These are phyloP conservation scores for Diploscapter pachys DNA, from an alignment of 1,140 invertebrate genomes.

Conservation along the genomic window DNA sequence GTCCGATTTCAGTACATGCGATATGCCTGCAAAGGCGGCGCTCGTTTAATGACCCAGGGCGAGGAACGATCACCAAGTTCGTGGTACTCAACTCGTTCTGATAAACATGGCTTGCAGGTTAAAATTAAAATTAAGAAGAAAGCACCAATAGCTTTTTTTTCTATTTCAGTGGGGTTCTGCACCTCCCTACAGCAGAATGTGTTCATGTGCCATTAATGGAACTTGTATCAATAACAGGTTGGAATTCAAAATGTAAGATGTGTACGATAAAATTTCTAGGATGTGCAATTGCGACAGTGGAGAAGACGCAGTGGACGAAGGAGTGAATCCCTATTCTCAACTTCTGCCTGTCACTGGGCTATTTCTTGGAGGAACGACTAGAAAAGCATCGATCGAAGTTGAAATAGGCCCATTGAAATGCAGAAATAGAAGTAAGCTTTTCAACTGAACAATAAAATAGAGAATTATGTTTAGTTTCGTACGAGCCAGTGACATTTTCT, in stretches of 20 bases:
- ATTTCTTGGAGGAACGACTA: conserved; percentile 50
- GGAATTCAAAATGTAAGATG: no score
- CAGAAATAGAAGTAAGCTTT: conserved; percentile 41
- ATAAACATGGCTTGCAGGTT: conserved; percentile 48
- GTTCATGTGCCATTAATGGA: conserved; percentile 55
- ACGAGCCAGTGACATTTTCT: conserved; percentile 52
- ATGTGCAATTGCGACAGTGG: conserved; percentile 57
- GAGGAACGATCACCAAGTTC: conserved; percentile 51
- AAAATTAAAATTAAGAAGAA: neutral
- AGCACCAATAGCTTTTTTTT: no score
- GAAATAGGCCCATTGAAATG: conserved; percentile 51
- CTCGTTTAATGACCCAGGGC: conserved; percentile 51
- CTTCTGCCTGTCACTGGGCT: conserved; percentile 57
- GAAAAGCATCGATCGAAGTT: conserved; percentile 42
- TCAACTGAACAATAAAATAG: conserved; percentile 7
- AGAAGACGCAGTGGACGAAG: conserved; percentile 51
- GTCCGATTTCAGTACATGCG: conserved; percentile 44
- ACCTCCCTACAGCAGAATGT: conserved; percentile 54
- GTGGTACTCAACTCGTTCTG: conserved; percentile 56
- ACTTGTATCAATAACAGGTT: conserved; percentile 43
- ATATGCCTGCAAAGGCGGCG: conserved; percentile 50
- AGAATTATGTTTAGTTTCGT: conserved; percentile 46
- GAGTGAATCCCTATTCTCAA: conserved; percentile 50
- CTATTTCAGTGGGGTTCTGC: conserved; percentile 51
- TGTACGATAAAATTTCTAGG: neutral